Conservation (phyloP, 2,888 invertebrate genomes). For the Harpagoxenus sublaevis region DNA sequence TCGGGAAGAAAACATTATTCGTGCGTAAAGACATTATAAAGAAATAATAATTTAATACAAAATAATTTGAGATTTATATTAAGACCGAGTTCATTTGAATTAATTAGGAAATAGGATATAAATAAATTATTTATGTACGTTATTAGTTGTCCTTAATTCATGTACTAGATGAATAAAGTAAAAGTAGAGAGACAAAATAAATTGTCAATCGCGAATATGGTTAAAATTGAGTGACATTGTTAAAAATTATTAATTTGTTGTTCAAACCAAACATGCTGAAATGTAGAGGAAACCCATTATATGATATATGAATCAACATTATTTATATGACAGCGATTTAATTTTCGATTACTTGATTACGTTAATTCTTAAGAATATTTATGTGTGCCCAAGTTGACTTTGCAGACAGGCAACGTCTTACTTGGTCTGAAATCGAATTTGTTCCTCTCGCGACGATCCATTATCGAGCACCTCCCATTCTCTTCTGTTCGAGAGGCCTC, state of each 20-base stretch:
- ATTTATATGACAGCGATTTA: neutral
- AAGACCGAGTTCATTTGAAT: neutral
- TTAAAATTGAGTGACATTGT: neutral
- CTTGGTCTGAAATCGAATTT: constrained; percentile 80
- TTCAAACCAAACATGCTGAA: neutral
- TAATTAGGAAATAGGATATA: neutral
- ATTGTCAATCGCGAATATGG: neutral
- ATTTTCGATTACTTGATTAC: neutral
- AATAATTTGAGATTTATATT: neutral
- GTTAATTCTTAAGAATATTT: constrained; percentile 2
- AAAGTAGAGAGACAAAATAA: neutral
- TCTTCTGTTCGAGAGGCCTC: neutral
- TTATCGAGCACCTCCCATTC: constrained; percentile 75
- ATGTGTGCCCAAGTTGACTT: constrained; percentile 6
- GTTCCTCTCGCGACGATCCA: constrained; percentile 79
- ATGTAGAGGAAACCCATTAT: neutral
- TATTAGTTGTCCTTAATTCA: neutral
- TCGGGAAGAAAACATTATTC: neutral
- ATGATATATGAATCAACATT: neutral
- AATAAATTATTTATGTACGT: neutral
- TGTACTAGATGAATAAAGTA: neutral
- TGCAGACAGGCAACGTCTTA: neutral
- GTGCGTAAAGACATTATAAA: neutral
- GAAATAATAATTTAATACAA: neutral
- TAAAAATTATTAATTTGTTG: neutral